Percentiles rank a stretch among this genome's conserved stretches.
Conservation (phyloP, 2,113 vertebrate species). For the Gambusia holbrooki region DNA sequence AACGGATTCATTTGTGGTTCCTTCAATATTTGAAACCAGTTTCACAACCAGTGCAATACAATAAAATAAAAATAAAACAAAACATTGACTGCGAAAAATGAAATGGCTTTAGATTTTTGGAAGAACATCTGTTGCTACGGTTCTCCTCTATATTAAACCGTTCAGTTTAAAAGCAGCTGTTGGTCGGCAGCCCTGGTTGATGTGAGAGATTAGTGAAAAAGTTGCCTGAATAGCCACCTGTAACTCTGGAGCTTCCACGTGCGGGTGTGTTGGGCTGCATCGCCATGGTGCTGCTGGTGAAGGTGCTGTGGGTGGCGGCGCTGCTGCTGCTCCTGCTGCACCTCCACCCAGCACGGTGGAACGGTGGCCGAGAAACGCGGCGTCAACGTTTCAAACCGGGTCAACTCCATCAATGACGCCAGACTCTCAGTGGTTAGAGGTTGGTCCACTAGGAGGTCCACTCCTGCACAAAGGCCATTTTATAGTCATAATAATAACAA, state of each 20-base stretch:
- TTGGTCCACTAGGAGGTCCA: slow-evolving; percentile 96
- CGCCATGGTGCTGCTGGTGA: slow-evolving; percentile 97
- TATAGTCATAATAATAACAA: background rate
- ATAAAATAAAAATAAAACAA: too few relatives aligned
- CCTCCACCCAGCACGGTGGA: slow-evolving; percentile 97
- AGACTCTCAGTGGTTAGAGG: slow-evolving; percentile 89
- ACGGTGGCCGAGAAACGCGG: slow-evolving; percentile 98
- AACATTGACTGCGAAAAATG: too few relatives aligned
- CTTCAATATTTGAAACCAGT: too few relatives aligned
- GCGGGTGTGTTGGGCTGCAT: slow-evolving; percentile 96
- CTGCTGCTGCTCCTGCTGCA: slow-evolving; percentile 98
- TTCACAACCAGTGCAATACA: too few relatives aligned
- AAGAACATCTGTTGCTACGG: too few relatives aligned
- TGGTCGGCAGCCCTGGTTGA: too few relatives aligned
- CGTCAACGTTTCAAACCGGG: slow-evolving; percentile 95
- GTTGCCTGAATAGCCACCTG: slow-evolving; percentile 74
- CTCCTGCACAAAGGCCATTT: slow-evolving; percentile 77
- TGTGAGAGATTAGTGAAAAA: too few relatives aligned
- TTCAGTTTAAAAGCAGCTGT: too few relatives aligned
- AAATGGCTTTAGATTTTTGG: too few relatives aligned
- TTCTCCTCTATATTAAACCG: too few relatives aligned
- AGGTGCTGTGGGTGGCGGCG: slow-evolving; percentile 95
- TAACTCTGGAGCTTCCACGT: slow-evolving; percentile 98
- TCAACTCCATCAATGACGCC: slow-evolving; percentile 94
- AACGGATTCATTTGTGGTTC: too few relatives aligned